A percentile compares a stretch with the other conserved stretches of the same genome.
These are phyloP conservation scores for Phortica magna DNA, from an alignment of 2,888 invertebrate genomes.

Conservation along the genomic window DNA sequence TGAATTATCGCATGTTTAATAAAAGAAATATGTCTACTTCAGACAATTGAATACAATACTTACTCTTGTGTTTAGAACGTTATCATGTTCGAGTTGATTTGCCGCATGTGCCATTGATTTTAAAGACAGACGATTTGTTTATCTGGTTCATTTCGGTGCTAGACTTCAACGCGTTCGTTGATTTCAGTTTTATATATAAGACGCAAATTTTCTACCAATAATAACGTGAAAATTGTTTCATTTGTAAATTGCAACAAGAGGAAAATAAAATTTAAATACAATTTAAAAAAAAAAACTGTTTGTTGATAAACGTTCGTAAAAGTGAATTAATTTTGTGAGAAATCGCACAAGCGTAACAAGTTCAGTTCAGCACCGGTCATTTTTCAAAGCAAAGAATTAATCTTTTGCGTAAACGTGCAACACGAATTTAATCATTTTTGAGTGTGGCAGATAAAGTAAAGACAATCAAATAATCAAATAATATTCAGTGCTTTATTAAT, in stretches of 20 bases:
- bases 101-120: neutral
- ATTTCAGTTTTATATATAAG: neutral
- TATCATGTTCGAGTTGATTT: neutral
- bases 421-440: neutral
- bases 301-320: neutral
- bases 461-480: constrained; percentile 28
- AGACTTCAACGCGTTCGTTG: neutral
- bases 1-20: neutral
- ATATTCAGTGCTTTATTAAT: neutral
- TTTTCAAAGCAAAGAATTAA: neutral
- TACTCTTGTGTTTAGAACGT: neutral
- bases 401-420: constrained; percentile 1
- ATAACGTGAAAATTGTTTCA: no score
- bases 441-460: constrained; percentile 33
- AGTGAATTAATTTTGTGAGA: constrained; percentile 23
- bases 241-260: no score
- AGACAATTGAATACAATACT: neutral
- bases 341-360: constrained; percentile 6
- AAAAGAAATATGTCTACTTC: neutral
- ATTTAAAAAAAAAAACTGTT: neutral
- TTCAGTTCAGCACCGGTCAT: constrained; percentile 28
- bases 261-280: neutral
- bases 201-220: no score
- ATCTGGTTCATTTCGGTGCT: neutral
- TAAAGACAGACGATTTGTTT: neutral